Conservation (phyloP, 2,888 invertebrate genomes). For the Pecten maximus region DNA sequence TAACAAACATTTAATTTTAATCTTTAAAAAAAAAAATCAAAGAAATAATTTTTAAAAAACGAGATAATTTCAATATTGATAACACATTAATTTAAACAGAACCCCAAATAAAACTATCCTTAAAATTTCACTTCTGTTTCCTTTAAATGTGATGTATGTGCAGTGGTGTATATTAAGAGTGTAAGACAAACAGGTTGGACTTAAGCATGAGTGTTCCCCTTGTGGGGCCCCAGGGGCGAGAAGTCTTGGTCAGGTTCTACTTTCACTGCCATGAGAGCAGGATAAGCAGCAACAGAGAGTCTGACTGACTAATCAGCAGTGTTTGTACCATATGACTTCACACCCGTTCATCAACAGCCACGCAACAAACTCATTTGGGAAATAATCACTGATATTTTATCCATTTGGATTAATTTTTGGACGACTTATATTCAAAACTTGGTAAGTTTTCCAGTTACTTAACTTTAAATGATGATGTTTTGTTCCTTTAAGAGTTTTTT, state of each 20-base stretch:
- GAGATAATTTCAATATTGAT: too few relatives aligned
- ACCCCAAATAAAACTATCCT: background rate
- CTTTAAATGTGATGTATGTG: background rate
- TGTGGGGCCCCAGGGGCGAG: background rate
- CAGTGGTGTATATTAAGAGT: background rate
- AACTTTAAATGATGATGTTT: background rate
- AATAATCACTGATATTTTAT: background rate
- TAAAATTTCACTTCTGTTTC: background rate
- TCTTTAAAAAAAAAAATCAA: too few relatives aligned
- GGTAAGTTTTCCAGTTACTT: background rate
- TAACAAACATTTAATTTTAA: too few relatives aligned
- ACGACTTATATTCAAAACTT: conserved; percentile 2
- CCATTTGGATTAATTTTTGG: conserved; percentile 30
- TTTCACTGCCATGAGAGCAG: background rate
- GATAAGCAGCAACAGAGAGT: background rate
- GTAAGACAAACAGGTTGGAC: background rate
- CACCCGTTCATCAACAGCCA: background rate
- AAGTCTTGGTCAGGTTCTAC: conserved; percentile 25
- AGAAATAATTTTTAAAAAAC: too few relatives aligned
- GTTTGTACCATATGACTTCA: conserved; percentile 24
- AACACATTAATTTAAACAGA: too few relatives aligned
- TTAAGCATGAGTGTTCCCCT: background rate
- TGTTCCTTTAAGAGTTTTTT: background rate
- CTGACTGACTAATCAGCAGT: background rate
- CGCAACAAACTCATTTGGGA: background rate